Percentiles rank a stretch among this genome's conserved stretches.
Conservation (phyloP, 1,140 invertebrate genomes). For the Metaphire vulgaris region DNA sequence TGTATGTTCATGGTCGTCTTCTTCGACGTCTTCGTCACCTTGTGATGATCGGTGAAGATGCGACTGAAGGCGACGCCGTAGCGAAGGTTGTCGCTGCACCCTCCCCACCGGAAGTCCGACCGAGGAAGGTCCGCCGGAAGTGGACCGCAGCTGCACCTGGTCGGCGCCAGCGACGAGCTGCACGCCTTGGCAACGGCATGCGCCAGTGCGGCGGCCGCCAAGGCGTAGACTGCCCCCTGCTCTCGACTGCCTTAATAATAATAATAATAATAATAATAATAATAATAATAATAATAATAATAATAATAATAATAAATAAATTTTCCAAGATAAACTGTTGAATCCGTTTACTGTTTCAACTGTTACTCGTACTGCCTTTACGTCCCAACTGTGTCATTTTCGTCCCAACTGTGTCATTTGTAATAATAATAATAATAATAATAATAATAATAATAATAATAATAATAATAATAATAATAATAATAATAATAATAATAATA, state of each 20-base stretch:
- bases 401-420: too few species aligned
- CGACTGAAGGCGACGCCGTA: constrained; percentile 91
- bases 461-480: too few species aligned
- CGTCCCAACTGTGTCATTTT: too few species aligned
- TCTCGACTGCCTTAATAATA: constrained; percentile 70
- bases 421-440: too few species aligned
- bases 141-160: constrained; percentile 62
- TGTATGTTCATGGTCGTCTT: constrained; percentile 54
- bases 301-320: too few species aligned
- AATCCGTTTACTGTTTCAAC: too few species aligned
- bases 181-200: constrained; percentile 65
- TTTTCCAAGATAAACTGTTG: too few species aligned
- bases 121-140: constrained; percentile 47
- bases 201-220: constrained; percentile 64
- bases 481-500: too few species aligned
- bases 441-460: too few species aligned
- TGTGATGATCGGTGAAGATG: constrained; percentile 58
- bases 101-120: constrained; percentile 75
- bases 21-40: constrained; percentile 11
- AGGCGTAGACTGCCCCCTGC: constrained; percentile 66
- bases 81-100: constrained; percentile 88
- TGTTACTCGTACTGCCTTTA: too few species aligned
- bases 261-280: too few species aligned
- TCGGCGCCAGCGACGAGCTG: constrained; percentile 60
- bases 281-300: too few species aligned